Base-by-base conservation (phyloP, 2,113 vertebrate species). In the Platycercus adscitus region DNA sequence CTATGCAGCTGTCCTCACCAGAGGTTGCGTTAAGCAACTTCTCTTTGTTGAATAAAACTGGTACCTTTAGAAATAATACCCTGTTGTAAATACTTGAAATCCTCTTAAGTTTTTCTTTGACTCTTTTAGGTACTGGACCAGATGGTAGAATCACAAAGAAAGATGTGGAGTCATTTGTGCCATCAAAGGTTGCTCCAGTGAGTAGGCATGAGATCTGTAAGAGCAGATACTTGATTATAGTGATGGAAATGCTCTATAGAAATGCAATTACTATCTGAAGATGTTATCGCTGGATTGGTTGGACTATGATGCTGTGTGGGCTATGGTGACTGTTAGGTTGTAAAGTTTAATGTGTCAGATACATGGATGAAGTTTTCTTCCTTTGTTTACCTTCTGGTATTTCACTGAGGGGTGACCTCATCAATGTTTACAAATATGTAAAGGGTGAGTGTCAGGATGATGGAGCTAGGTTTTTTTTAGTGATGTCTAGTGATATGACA, bases 111-210 rank as follows among this genome's bases (percentile, higher is more conserved):
- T 89, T 80, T n/a, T 5, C 12, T 79, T 31, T 75, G 44, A 31
- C 23, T 65, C 14, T 79, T 55, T 65, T 77, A 99, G 99, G 99
- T 58, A 98, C 99, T 33, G 99, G 99, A 92, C 99, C 99, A 77
- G 99, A 99, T 66, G 99, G 99, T 43, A 99, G 99, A 86, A 98
- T 99, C 94, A 99, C 98, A 77, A 99, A 98, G 97, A 99, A 99
- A 93, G 99, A 99, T 77, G 98, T 99, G 25, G 99, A 99, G 39
- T 98, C 97, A 47, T 99, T 99, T 94, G 98, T 99, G 75, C 99
- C 99, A 91, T 84, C 98, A 41, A 99, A 99, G 96, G 97, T 96
- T 89, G 97, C 90, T 87, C 98, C 99, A 86, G 99, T 99, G 97
- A 99, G 99, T 98, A 93, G 35, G 14, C 7, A 25, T 55, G 47